Percentiles rank a stretch among this genome's conserved stretches.
Evolutionary conservation across 2,113 vertebrate species (phyloP).

Genomic region (Pseudonaja textilis): DNA sequence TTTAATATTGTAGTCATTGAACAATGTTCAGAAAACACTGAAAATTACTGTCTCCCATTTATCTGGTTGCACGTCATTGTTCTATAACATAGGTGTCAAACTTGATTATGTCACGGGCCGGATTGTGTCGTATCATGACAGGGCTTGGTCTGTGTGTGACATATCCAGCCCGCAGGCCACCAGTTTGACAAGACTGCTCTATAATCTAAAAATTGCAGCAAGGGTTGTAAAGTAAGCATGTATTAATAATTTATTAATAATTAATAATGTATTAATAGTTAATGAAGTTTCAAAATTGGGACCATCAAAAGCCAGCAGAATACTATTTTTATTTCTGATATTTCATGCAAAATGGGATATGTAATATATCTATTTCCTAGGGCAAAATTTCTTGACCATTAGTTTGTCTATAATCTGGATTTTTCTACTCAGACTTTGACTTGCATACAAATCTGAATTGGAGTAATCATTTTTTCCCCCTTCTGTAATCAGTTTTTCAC

Average conservation of each 20-base stretch:
- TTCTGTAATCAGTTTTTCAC: no score
- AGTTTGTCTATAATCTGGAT: no score
- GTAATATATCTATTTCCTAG: not conserved
- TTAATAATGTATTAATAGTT: not conserved
- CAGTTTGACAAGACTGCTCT: not conserved
- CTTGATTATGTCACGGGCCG: no score
- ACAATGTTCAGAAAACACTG: not conserved
- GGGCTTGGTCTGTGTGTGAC: no score
- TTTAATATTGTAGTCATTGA: conserved; percentile 10
- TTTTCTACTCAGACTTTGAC: no score
- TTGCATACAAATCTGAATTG: no score
- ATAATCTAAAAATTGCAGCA: conserved; percentile 15
- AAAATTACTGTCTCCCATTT: not conserved
- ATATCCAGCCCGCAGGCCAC: no score
- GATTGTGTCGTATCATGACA: no score
- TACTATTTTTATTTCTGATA: not conserved
- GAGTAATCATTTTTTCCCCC: no score
- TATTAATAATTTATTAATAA: not conserved
- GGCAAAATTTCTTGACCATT: no score
- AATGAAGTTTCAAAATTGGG: conserved; percentile 16
- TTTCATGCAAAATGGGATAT: not conserved
- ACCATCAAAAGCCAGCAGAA: not conserved
- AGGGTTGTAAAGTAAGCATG: conserved; percentile 2
- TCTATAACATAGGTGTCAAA: not conserved
- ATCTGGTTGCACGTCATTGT: not conserved